Conservation (phyloP, 1,140 invertebrate genomes). For the Scaptomyza graminum region DNA sequence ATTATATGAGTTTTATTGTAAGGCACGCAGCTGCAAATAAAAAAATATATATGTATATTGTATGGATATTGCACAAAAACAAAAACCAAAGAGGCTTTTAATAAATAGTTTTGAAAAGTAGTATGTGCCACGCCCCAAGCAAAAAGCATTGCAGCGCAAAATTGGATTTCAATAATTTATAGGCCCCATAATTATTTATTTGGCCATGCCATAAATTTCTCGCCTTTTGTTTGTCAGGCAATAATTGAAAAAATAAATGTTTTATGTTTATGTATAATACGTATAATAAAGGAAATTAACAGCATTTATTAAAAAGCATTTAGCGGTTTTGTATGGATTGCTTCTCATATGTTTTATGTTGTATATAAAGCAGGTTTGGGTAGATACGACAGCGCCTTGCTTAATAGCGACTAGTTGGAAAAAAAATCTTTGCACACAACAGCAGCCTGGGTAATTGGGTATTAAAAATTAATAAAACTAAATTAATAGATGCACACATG, state of each 20-base stretch:
- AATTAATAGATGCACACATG: slow-evolving; percentile 22
- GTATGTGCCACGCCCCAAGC: slow-evolving; percentile 16
- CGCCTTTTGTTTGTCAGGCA: slow-evolving; percentile 69
- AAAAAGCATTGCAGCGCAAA: slow-evolving; percentile 20
- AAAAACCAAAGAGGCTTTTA: slow-evolving; percentile 37
- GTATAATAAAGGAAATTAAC: slow-evolving; percentile 58
- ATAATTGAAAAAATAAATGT: slow-evolving; percentile 39
- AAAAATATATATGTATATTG: slow-evolving; percentile 9
- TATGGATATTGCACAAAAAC: slow-evolving; percentile 22
- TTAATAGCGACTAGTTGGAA: slow-evolving; percentile 54
- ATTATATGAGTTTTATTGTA: slow-evolving; percentile 44
- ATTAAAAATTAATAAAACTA: slow-evolving; percentile 51
- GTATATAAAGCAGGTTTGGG: slow-evolving; percentile 47
- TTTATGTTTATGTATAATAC: slow-evolving; percentile 23
- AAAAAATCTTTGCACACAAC: slow-evolving; percentile 80
- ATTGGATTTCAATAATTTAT: slow-evolving; percentile 60
- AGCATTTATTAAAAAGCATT: slow-evolving; percentile 73
- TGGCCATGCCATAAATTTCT: slow-evolving; percentile 67
- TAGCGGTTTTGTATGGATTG: slow-evolving; percentile 48
- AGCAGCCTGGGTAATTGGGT: slow-evolving; percentile 54
- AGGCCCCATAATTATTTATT: slow-evolving; percentile 62
- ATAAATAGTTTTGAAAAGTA: slow-evolving; percentile 49
- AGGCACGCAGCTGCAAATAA: slow-evolving; percentile 60
- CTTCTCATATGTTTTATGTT: slow-evolving; percentile 23
- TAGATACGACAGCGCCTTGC: slow-evolving; percentile 33